phyloP scores from a whole-genome alignment of 2,888 invertebrate genomes.

The Thelaira solivaga region DNA sequence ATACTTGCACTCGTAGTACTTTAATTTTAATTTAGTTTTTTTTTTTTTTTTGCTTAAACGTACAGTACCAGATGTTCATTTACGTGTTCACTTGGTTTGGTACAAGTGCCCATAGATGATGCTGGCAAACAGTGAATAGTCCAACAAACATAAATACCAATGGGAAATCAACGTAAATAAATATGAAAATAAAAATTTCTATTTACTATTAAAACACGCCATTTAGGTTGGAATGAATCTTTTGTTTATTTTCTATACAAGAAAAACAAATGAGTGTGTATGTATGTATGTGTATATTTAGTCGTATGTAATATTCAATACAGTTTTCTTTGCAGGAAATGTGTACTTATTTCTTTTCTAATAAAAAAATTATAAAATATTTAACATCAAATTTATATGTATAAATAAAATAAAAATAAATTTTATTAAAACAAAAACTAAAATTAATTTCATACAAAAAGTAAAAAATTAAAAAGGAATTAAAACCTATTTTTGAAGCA shows the following conservation, averaged over 20 bases:
- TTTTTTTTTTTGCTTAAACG: neutral
- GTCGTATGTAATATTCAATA: neutral
- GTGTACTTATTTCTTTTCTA: too few species aligned
- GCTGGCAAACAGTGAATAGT: constrained; percentile 23
- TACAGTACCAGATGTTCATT: constrained; percentile 30
- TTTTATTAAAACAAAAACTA: too few species aligned
- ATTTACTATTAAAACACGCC: constrained; percentile 44
- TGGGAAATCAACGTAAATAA: constrained; percentile 62
- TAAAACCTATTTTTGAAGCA: too few species aligned
- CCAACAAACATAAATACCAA: constrained; percentile 52
- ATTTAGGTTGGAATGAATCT: constrained; percentile 36
- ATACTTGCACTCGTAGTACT: too few species aligned
- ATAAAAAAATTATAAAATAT: too few species aligned
- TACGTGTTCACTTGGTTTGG: constrained; percentile 11
- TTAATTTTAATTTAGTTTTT: neutral
- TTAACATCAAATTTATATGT: too few species aligned
- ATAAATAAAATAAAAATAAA: too few species aligned
- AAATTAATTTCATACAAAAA: too few species aligned
- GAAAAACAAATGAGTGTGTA: neutral
- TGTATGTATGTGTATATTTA: neutral
- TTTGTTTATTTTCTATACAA: constrained; percentile 7
- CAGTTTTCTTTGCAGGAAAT: too few species aligned
- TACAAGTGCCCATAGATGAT: constrained; percentile 4
- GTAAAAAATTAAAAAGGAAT: too few species aligned
- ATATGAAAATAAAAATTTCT: constrained; percentile 53